Conservation (phyloP, 53 echinoderm and acorn worm genomes). For the Actinopyga echinites region DNA sequence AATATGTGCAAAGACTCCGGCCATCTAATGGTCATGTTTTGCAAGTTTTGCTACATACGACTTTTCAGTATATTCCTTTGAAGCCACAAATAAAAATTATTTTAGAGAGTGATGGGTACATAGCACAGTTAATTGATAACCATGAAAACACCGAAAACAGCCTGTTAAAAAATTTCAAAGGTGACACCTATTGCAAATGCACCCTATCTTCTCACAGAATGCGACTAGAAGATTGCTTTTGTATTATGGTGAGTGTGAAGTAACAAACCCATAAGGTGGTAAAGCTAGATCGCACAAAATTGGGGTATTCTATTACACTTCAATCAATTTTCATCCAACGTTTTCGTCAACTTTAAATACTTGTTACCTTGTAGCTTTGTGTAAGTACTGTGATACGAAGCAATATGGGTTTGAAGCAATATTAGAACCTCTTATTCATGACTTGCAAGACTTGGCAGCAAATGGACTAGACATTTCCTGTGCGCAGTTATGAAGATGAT, state of each 20-base stretch:
- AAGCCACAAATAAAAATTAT: slow-evolving; percentile 21
- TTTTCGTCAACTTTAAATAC: slow-evolving; percentile 45
- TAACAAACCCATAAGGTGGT: slow-evolving; percentile 50
- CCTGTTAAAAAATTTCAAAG: slow-evolving; percentile 43
- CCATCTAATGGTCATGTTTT: slow-evolving; percentile 41
- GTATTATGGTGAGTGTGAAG: slow-evolving; percentile 49
- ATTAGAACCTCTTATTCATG: slow-evolving; percentile 41
- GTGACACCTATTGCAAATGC: slow-evolving; percentile 33
- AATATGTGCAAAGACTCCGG: slow-evolving; percentile 45
- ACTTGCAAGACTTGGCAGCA: slow-evolving; percentile 49
- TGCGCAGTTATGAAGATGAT: slow-evolving; percentile 52
- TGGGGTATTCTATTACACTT: slow-evolving; percentile 36
- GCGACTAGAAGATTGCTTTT: slow-evolving; percentile 13
- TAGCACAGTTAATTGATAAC: slow-evolving; percentile 16
- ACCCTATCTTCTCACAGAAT: slow-evolving; percentile 2
- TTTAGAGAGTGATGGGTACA: slow-evolving; percentile 35
- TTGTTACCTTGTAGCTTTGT: slow-evolving; percentile 49
- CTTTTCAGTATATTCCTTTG: slow-evolving; percentile 51
- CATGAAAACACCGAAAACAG: slow-evolving; percentile 40
- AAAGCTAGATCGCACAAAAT: slow-evolving; percentile 58
- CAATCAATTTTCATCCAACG: slow-evolving; percentile 35
- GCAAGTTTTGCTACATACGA: slow-evolving; percentile 37
- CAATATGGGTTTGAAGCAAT: slow-evolving; percentile 50
- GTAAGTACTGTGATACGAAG: slow-evolving; percentile 41
- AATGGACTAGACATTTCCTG: slow-evolving; percentile 41